phyloP scores from a whole-genome alignment of 2,888 invertebrate species.

The Deroplatys truncata region DNA sequence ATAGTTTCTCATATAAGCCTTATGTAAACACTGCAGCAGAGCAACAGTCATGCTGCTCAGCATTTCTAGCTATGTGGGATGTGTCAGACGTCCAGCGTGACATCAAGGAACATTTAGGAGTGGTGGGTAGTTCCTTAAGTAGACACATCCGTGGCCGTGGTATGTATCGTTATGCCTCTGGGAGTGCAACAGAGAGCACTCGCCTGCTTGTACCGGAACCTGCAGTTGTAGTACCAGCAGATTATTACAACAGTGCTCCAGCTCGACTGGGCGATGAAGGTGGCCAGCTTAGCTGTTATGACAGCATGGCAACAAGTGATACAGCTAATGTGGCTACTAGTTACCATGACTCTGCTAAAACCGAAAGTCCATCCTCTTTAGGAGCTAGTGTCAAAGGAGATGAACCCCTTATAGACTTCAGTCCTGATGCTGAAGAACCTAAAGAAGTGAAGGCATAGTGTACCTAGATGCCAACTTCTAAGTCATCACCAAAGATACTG shows the following conservation, averaged over 20 bases:
- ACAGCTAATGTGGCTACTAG: not conserved
- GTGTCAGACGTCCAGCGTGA: conserved; percentile 93
- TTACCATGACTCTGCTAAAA: not conserved
- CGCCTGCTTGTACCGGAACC: conserved; percentile 25
- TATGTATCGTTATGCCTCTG: conserved; percentile 28
- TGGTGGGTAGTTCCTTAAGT: conserved; percentile 70
- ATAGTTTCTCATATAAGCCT: conserved; percentile 90
- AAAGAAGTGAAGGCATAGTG: not conserved
- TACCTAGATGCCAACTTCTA: not conserved
- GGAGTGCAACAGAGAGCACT: conserved; percentile 27
- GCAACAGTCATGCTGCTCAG: conserved; percentile 61
- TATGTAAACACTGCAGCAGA: conserved; percentile 53
- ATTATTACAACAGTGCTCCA: conserved; percentile 26
- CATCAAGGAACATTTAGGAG: conserved; percentile 87
- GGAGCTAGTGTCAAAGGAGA: not conserved
- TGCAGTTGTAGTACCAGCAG: not conserved
- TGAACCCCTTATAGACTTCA: conserved; percentile 4
- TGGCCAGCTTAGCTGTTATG: not conserved
- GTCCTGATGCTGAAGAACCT: conserved; percentile 2
- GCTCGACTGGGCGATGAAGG: conserved; percentile 14
- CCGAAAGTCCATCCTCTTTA: not conserved
- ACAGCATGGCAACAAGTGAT: conserved; percentile 16
- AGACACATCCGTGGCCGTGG: conserved; percentile 68
- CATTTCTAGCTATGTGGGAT: conserved; percentile 92
- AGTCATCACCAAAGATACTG: not conserved